Percentiles rank a stretch among this genome's conserved stretches.
Evolutionary conservation across 2,797 vertebrate species (phyloP).

Genomic region (Tenualosa thibaudeaui): DNA sequence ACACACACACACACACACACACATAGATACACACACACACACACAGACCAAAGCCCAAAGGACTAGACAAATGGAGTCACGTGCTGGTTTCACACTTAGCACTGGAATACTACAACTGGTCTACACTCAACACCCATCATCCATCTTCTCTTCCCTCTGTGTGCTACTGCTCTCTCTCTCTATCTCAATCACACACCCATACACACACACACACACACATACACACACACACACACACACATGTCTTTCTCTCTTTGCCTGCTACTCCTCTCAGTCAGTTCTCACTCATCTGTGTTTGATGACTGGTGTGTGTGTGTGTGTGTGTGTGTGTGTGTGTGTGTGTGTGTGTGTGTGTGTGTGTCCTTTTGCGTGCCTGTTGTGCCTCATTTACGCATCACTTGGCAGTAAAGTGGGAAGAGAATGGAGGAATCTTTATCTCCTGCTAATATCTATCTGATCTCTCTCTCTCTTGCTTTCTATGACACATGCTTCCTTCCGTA

Average conservation of each 20-base stretch:
- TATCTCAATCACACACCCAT: not conserved
- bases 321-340: not conserved
- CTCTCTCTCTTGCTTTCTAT: constrained; percentile 1
- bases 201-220: not conserved
- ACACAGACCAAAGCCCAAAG: constrained; percentile 55
- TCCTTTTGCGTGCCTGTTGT: not conserved
- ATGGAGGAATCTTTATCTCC: not conserved
- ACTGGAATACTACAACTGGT: constrained; percentile 58
- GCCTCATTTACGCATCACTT: not conserved
- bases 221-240: not conserved
- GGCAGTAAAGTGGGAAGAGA: not conserved
- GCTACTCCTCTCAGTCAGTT: constrained; percentile 9
- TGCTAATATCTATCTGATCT: not conserved
- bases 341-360: not conserved
- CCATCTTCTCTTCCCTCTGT: too few species aligned
- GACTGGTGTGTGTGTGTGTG: not conserved
- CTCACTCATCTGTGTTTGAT: not conserved
- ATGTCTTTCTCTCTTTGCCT: not conserved
- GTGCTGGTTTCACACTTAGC: constrained; percentile 55
- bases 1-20: not conserved
- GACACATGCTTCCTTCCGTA: constrained; percentile 1
- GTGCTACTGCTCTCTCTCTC: not conserved
- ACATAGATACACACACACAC: not conserved
- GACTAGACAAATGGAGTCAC: constrained; percentile 63
- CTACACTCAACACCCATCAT: too few species aligned